These are phyloP conservation scores for Halocynthia roretzi DNA, from an alignment of 23 tunicate genomes.

Conservation along the genomic window DNA sequence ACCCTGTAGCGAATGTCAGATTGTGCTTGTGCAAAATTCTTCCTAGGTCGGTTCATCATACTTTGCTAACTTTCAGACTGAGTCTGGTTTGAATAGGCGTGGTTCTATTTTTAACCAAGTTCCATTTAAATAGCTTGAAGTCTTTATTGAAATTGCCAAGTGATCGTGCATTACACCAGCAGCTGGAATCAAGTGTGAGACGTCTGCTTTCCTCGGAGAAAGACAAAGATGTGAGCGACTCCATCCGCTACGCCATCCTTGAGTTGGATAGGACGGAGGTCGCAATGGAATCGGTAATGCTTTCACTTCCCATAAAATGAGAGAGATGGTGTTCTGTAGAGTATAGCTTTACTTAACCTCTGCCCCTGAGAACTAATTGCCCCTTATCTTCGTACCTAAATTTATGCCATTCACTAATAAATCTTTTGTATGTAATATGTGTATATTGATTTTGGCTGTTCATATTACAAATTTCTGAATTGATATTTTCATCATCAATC, in stretches of 20 bases:
- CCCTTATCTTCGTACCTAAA: not conserved
- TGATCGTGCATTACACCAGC: conserved; percentile 62
- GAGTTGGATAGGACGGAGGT: conserved; percentile 78
- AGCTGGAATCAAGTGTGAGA: conserved; percentile 61
- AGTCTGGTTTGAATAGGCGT: not conserved
- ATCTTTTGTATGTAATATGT: too few species aligned
- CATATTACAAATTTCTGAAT: too few species aligned
- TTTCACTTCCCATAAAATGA: not conserved
- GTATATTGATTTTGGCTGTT: too few species aligned
- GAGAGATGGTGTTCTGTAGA: not conserved
- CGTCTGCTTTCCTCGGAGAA: conserved; percentile 61
- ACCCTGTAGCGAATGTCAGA: conserved; percentile 62
- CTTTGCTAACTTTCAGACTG: not conserved
- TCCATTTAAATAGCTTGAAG: conserved; percentile 48
- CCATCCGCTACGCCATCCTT: conserved; percentile 45
- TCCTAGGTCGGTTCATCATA: conserved; percentile 41
- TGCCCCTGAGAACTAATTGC: not conserved
- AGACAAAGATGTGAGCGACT: conserved; percentile 54
- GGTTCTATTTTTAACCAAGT: not conserved
- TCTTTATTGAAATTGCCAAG: conserved; percentile 63
- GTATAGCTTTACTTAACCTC: not conserved
- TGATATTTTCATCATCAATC: too few species aligned
- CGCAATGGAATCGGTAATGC: conserved; percentile 68
- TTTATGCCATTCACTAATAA: too few species aligned
- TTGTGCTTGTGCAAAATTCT: conserved; percentile 66